These are phyloP conservation scores for Muschampia plurimacula DNA, from an alignment of 2,888 invertebrate species.

Conservation along the genomic window DNA sequence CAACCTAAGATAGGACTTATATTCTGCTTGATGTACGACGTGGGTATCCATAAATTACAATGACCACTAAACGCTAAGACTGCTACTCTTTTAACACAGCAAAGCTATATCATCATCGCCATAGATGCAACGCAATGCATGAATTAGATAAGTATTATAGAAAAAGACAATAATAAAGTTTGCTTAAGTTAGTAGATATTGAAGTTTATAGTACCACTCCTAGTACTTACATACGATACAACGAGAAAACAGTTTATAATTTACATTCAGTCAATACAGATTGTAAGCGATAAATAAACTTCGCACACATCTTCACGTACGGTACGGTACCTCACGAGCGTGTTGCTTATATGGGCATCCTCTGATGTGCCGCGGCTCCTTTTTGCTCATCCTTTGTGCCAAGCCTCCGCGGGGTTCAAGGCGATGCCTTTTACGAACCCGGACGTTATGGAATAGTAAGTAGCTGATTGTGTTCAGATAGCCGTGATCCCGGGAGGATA, in stretches of 20 bases:
- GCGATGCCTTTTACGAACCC: slow-evolving; percentile 41
- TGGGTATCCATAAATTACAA: too few species aligned
- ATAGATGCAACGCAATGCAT: too few species aligned
- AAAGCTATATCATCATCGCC: too few species aligned
- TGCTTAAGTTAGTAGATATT: too few species aligned
- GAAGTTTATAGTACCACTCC: too few species aligned
- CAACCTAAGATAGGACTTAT: too few species aligned
- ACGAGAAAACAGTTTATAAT: neutral
- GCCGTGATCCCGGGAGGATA: slow-evolving; percentile 24
- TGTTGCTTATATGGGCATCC: slow-evolving; percentile 46
- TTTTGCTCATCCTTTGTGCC: slow-evolving; percentile 41
- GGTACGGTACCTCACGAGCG: slow-evolving; percentile 43
- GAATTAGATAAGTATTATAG: too few species aligned
- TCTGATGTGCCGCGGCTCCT: slow-evolving; percentile 48
- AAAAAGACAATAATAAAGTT: too few species aligned
- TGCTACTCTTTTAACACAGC: too few species aligned
- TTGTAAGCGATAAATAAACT: slow-evolving; percentile 5
- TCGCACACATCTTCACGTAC: slow-evolving; percentile 31
- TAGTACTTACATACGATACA: too few species aligned
- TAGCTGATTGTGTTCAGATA: slow-evolving; percentile 41
- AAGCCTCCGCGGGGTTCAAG: slow-evolving; percentile 45
- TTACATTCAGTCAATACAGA: neutral
- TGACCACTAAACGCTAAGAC: too few species aligned
- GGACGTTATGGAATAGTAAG: slow-evolving; percentile 38
- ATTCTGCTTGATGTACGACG: too few species aligned